Evolutionary conservation across 2,888 invertebrate species (phyloP).

Genomic region (Cerastis leucographa): DNA sequence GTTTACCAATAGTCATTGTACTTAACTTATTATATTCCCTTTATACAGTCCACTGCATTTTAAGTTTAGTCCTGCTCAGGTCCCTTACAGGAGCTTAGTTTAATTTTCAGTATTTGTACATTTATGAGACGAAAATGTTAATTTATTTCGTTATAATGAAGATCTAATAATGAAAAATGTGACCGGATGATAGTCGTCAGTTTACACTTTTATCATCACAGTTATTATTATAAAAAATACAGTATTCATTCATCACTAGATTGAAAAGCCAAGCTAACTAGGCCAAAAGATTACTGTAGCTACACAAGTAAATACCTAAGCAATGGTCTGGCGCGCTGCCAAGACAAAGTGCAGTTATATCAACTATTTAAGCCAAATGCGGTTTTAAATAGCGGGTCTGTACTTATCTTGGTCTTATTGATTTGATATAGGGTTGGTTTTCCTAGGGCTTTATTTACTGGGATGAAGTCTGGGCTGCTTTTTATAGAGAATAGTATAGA

Average conservation of each 20-base stretch:
- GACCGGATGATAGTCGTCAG: too few species aligned
- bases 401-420: slow-evolving; percentile 41
- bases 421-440: slow-evolving; percentile 15
- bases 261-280: slow-evolving; percentile 29
- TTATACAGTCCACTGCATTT: too few species aligned
- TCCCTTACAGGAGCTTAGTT: not conserved
- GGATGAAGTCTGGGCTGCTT: not conserved
- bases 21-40: too few species aligned
- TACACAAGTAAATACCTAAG: slow-evolving; percentile 55
- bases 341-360: slow-evolving; percentile 60
- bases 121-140: not conserved
- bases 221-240: not conserved
- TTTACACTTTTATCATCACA: too few species aligned
- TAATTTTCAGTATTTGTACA: not conserved
- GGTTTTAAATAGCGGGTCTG: slow-evolving; percentile 45
- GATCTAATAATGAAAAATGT: too few species aligned
- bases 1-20: too few species aligned
- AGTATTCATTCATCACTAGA: not conserved
- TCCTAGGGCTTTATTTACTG: not conserved
- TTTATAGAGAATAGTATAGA: not conserved
- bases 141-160: not conserved
- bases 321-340: slow-evolving; percentile 49
- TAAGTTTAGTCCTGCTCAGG: too few species aligned
- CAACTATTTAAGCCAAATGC: slow-evolving; percentile 60
- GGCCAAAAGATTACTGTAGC: slow-evolving; percentile 31